phyloP scores from a whole-genome alignment of 23 tunicate species.

The Ascidia mentula region DNA sequence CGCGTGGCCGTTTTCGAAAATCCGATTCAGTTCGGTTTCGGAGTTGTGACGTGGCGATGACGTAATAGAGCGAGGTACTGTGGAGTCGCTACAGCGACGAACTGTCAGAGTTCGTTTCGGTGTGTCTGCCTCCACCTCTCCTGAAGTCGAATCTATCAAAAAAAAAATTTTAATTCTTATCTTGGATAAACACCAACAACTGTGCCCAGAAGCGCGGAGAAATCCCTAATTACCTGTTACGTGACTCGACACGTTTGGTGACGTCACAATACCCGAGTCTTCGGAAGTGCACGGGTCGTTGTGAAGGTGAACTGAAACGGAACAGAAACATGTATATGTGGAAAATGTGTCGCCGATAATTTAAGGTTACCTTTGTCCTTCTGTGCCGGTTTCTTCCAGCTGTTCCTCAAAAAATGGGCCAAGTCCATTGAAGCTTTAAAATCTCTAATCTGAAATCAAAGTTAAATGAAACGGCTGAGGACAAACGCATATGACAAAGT shows the following conservation, averaged over 20 bases:
- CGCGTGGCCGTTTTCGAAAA: slow-evolving; percentile 11
- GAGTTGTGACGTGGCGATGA: slow-evolving; percentile 24
- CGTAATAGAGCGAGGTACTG: slow-evolving; percentile 8
- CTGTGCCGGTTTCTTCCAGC: background rate
- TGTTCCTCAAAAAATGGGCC: background rate
- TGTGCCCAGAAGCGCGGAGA: too few relatives aligned
- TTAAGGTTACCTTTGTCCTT: background rate
- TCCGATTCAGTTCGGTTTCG: slow-evolving; percentile 22
- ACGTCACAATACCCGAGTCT: slow-evolving; percentile 63
- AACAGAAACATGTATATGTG: too few relatives aligned
- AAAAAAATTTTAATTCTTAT: background rate
- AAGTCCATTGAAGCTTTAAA: slow-evolving; percentile 1
- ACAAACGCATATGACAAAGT: background rate
- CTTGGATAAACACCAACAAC: too few relatives aligned
- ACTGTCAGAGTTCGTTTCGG: slow-evolving; percentile 1
- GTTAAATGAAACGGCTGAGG: background rate
- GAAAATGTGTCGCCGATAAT: too few relatives aligned
- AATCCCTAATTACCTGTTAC: slow-evolving; percentile 15
- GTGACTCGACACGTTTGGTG: slow-evolving; percentile 28
- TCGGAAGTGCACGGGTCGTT: slow-evolving; percentile 23
- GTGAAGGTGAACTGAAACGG: background rate
- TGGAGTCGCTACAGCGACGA: slow-evolving; percentile 60
- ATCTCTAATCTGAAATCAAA: background rate
- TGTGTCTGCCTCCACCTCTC: background rate
- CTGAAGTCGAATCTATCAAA: background rate